Evolutionary conservation across 2,888 invertebrate genomes (phyloP).

Genomic region (Rotaria sp.): DNA sequence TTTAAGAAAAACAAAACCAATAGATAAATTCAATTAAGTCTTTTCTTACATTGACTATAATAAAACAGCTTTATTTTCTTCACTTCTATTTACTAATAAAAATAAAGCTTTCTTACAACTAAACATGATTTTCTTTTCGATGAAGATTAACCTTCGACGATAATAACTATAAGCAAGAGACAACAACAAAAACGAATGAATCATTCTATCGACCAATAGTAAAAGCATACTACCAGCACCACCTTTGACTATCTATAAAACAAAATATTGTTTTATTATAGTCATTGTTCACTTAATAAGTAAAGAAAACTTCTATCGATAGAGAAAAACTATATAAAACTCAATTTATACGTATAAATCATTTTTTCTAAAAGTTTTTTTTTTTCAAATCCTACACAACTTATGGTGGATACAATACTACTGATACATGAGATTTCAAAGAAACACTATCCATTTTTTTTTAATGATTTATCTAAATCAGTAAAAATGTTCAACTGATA

Average conservation of each 20-base stretch:
- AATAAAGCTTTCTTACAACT: slow-evolving; percentile 23
- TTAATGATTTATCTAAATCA: too few species aligned
- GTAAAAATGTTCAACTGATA: too few species aligned
- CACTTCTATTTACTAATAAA: slow-evolving; percentile 28
- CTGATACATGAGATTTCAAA: too few species aligned
- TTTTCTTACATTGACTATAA: slow-evolving; percentile 10
- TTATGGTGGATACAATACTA: too few species aligned
- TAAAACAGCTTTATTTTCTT: slow-evolving; percentile 36
- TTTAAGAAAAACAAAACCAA: slow-evolving; percentile 57
- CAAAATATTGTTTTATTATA: too few species aligned
- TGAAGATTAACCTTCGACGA: background rate
- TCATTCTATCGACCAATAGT: background rate
- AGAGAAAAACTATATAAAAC: background rate
- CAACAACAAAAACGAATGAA: background rate
- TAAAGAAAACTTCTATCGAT: background rate
- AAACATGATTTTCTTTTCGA: background rate
- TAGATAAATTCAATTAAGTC: background rate
- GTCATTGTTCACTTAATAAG: background rate
- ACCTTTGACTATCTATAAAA: too few species aligned
- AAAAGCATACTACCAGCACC: background rate
- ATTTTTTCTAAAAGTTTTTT: too few species aligned
- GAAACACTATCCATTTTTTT: too few species aligned
- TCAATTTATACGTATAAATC: background rate
- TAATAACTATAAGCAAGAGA: background rate
- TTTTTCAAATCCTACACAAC: too few species aligned